Evolutionary conservation across 2,113 vertebrate species (phyloP).

Genomic region (Aspiorhynchus laticeps): DNA sequence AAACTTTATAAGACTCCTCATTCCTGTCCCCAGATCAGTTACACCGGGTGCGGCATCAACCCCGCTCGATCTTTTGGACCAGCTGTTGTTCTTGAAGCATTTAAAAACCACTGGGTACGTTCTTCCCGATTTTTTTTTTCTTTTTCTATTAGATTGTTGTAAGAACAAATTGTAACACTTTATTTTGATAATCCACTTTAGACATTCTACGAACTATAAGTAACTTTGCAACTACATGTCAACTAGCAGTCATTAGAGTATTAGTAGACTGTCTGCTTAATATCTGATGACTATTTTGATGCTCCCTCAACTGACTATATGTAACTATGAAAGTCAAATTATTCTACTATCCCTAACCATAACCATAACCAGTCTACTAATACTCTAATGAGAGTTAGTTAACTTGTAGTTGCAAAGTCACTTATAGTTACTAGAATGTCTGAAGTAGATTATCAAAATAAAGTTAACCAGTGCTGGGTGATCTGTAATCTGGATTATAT

Average conservation of each 20-base stretch:
- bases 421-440: too few species aligned
- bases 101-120: constrained; percentile 85
- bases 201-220: background rate
- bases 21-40: constrained; percentile 78
- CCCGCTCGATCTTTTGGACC: constrained; percentile 86
- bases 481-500: background rate
- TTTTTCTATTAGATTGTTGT: background rate
- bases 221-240: too few species aligned
- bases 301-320: background rate
- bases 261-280: background rate
- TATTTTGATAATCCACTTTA: background rate
- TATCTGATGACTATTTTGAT: too few species aligned
- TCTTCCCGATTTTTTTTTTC: background rate
- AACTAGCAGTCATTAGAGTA: background rate
- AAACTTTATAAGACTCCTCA: background rate
- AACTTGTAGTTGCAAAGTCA: too few species aligned
- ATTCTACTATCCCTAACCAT: too few species aligned
- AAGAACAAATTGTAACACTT: background rate
- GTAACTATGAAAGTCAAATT: too few species aligned
- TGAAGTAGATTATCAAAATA: background rate
- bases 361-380: too few species aligned
- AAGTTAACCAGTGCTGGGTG: background rate
- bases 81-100: constrained; percentile 75
- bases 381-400: too few species aligned
- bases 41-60: constrained; percentile 86